Evolutionary conservation across 2,113 vertebrate species (phyloP).

Genomic region (Capra hircus): DNA sequence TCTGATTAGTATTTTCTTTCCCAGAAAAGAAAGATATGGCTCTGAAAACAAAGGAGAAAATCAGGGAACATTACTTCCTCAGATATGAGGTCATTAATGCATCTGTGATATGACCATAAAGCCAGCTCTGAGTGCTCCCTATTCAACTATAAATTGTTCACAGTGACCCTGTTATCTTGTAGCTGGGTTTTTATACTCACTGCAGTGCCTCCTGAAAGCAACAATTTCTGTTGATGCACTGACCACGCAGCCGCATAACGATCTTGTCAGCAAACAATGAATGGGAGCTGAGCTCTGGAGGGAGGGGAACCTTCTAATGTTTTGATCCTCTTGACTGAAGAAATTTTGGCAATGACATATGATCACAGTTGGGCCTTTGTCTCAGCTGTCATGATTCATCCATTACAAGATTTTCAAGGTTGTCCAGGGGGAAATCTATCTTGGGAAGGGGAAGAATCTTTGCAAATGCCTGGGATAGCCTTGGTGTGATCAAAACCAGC

Average conservation of each 20-base stretch:
- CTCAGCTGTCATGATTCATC: conserved; percentile 29
- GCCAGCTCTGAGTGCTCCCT: background rate
- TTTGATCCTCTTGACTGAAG: conserved; percentile 55
- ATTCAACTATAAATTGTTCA: conserved; percentile 52
- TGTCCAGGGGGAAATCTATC: background rate
- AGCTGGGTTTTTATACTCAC: conserved; percentile 48
- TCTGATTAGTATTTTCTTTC: background rate
- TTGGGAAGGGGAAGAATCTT: conserved; percentile 29
- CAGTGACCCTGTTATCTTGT: background rate
- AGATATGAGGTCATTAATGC: conserved; percentile 32
- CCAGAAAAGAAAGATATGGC: background rate
- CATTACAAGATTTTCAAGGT: conserved; percentile 41
- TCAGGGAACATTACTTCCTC: conserved; percentile 12
- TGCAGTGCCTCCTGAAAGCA: conserved; percentile 58
- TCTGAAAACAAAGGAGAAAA: conserved; percentile 25
- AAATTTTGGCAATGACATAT: conserved; percentile 52
- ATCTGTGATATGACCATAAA: conserved; percentile 12
- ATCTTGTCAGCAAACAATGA: conserved; percentile 53
- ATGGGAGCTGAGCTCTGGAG: conserved; percentile 42
- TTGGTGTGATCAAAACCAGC: conserved; percentile 26
- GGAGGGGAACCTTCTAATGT: conserved; percentile 40
- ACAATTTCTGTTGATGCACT: conserved; percentile 40
- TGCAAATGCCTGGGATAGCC: background rate
- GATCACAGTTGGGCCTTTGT: conserved; percentile 27
- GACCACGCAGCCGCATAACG: conserved; percentile 13